Base-by-base conservation (phyloP, 2,797 vertebrate species). In the Tadarida brasiliensis region DNA sequence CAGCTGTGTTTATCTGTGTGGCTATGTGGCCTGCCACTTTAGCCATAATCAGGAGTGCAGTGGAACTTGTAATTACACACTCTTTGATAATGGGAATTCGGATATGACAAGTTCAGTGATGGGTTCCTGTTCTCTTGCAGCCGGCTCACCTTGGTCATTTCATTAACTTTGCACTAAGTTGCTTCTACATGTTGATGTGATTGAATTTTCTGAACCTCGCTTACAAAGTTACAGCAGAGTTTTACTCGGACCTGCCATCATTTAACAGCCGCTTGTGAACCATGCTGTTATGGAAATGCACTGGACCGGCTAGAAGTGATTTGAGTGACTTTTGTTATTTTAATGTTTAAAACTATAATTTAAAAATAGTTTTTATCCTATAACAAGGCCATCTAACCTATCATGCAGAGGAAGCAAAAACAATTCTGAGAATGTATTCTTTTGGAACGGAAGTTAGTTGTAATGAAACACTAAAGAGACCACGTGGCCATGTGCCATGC, bases 251-350 rank as follows among this genome's bases (percentile, higher is more conserved):
- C 19, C 80, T 84, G 39, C 71, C 56, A 51, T 61, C 20, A 63
- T 57, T 71, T 86, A 91, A 89, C 26, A 93, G 54, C 28, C 12
- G 22, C 24, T 71, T 87, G 22, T 78, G 49, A 93, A 90, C 26
- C 63, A 61, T 51, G 39, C n/a, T 83, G 24, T 85, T 84, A 90
- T 17, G 86, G 89, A 94, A 93, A 59, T 74, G 61, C 76, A 93
- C 6, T 3, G 16, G 61, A 68, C 54, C 0, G 0, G 51, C 24
- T 76, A 92, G n/a, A 85, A 61, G 33, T 87, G 11, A 90, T 73
- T 88, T 77, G 57, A 88, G 49, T 78, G 73, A 86, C 16, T 91
- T 96, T 94, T 85, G 24, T 82, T 89, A 81, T 95, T 91, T 96
- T 96, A 88, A 93, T 76, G 90, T 83, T 94, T 68, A 92, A 35